Conservation (phyloP, 2,113 vertebrate genomes). For the Sinocyclocheilus rhinocerous region DNA sequence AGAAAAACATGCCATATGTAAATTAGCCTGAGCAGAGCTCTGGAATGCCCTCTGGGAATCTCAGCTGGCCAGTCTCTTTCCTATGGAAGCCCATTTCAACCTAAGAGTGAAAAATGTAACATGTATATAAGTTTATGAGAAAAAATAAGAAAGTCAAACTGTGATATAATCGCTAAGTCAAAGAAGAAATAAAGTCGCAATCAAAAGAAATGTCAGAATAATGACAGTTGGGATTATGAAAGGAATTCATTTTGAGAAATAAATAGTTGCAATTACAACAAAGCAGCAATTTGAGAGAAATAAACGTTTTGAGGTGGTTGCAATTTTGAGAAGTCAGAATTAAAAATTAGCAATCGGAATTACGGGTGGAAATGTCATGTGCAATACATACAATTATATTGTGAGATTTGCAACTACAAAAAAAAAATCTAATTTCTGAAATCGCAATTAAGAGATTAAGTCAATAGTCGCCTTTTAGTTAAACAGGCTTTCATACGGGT, state of each 20-base stretch:
- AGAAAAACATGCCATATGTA: conserved; percentile 41
- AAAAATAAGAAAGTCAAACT: not conserved
- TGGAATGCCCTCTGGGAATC: conserved; percentile 25
- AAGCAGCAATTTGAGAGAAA: not conserved
- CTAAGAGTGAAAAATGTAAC: not conserved
- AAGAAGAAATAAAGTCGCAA: not conserved
- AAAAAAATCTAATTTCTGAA: not conserved
- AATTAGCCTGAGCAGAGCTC: conserved; percentile 6
- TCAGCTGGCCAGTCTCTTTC: not conserved
- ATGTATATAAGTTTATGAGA: not conserved
- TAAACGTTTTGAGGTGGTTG: no score
- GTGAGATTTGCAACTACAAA: no score
- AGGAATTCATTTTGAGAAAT: not conserved
- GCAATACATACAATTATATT: no score
- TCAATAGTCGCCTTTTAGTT: not conserved
- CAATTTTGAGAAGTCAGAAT: no score
- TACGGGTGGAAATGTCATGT: no score
- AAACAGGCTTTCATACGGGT: not conserved
- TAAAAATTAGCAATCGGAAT: no score
- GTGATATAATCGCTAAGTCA: not conserved
- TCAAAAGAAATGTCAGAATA: not conserved
- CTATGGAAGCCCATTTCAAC: not conserved
- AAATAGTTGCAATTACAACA: not conserved
- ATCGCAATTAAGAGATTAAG: not conserved
- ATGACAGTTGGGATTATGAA: not conserved